phyloP scores from a whole-genome alignment of 2,113 vertebrate genomes.

The Vicugna pacos region DNA sequence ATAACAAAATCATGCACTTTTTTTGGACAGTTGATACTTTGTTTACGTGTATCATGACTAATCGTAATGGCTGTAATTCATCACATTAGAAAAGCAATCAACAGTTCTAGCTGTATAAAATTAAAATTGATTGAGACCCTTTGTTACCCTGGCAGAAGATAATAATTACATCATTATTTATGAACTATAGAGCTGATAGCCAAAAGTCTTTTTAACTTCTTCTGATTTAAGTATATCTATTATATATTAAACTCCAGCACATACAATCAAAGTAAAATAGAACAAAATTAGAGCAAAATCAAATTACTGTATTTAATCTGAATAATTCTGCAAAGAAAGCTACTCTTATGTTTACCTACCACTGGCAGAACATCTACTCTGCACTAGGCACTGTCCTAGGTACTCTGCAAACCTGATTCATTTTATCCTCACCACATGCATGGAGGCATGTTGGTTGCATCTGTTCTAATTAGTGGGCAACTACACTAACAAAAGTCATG shows the following conservation, averaged over 20 bases:
- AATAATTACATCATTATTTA: slow-evolving; percentile 61
- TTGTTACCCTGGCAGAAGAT: slow-evolving; percentile 21
- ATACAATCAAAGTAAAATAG: neutral
- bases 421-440: neutral
- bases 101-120: slow-evolving; percentile 59
- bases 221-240: slow-evolving; percentile 48
- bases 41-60: slow-evolving; percentile 61
- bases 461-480: neutral
- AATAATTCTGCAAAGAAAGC: neutral
- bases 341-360: neutral
- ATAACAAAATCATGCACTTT: slow-evolving; percentile 51
- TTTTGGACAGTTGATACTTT: slow-evolving; percentile 52
- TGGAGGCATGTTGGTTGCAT: neutral
- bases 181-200: neutral
- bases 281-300: slow-evolving; percentile 32
- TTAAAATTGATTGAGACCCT: slow-evolving; percentile 66
- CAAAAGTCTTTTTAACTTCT: slow-evolving; percentile 32
- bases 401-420: neutral
- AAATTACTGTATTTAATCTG: neutral
- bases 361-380: neutral
- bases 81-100: slow-evolving; percentile 64
- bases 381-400: neutral
- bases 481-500: neutral
- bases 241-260: neutral
- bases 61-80: slow-evolving; percentile 56